phyloP scores from a whole-genome alignment of 2,113 vertebrate species.

The Uria aalge region DNA sequence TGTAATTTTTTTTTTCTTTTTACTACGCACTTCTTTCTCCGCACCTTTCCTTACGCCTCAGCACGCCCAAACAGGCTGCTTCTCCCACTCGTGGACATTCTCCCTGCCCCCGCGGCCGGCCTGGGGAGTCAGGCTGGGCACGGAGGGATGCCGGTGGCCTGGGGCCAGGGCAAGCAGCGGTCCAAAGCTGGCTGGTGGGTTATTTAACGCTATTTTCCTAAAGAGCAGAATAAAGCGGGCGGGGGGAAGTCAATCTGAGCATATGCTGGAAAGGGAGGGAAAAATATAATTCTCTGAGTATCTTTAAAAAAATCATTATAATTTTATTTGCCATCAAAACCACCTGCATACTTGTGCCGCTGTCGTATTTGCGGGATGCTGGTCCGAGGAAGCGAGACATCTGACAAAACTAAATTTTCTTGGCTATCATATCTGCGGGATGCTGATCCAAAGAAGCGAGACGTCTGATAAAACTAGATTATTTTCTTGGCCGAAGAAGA shows the following conservation, averaged over 20 bases:
- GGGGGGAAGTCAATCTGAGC: background rate
- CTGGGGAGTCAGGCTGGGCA: too few species aligned
- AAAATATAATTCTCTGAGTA: background rate
- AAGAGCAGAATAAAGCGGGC: background rate
- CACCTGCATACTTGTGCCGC: accelerated
- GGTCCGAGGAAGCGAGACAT: background rate
- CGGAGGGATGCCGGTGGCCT: accelerated
- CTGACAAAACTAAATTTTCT: background rate
- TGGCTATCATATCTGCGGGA: accelerated
- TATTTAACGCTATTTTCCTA: background rate
- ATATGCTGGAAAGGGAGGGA: background rate
- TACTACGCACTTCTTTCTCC: background rate
- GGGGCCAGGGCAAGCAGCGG: background rate
- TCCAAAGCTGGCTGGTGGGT: background rate
- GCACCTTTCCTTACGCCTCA: background rate
- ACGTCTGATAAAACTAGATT: background rate
- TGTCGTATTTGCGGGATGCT: accelerated
- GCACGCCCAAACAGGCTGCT: background rate
- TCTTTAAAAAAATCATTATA: background rate
- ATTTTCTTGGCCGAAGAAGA: background rate
- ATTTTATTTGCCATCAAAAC: background rate
- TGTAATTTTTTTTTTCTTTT: background rate
- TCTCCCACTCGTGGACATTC: accelerated
- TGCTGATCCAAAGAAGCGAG: background rate
- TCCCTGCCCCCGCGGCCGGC: accelerated